Conservation (phyloP, 2,888 invertebrate species). For the Dicycla oo region DNA sequence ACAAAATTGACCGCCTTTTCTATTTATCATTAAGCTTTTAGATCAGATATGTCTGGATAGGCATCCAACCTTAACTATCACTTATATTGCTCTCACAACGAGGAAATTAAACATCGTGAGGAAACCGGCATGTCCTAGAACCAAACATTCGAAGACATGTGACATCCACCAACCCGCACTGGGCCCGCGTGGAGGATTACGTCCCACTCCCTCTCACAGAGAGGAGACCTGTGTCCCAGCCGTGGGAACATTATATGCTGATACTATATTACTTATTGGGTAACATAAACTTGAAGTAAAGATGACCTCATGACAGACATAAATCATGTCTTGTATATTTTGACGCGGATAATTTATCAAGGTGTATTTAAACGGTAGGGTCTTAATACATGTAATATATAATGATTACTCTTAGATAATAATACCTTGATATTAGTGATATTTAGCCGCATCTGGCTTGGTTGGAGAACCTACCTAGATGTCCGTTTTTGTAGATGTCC, state of each 20-base stretch:
- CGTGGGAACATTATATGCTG: not conserved
- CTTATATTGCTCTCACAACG: no score
- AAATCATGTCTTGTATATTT: conserved; percentile 17
- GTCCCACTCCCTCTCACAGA: not conserved
- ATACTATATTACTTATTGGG: not conserved
- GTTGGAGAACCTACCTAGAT: not conserved
- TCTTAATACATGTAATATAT: conserved; percentile 8
- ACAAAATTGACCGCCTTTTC: no score
- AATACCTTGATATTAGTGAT: conserved; percentile 1
- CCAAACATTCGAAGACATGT: not conserved
- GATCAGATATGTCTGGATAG: no score
- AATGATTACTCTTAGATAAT: conserved; percentile 10
- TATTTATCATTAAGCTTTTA: no score
- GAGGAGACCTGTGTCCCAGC: no score
- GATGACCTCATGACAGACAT: conserved; percentile 3
- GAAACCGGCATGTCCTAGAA: no score
- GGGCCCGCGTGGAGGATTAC: not conserved
- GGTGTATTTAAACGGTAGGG: conserved; percentile 15
- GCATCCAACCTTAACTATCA: no score
- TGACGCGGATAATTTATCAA: conserved; percentile 30
- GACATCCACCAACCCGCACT: not conserved
- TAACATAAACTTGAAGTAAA: not conserved
- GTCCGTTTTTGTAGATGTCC: no score
- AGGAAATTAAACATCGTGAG: no score
- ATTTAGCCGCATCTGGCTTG: not conserved